Base-by-base conservation (phyloP, 2,113 vertebrate genomes). In the Camelus dromedarius region DNA sequence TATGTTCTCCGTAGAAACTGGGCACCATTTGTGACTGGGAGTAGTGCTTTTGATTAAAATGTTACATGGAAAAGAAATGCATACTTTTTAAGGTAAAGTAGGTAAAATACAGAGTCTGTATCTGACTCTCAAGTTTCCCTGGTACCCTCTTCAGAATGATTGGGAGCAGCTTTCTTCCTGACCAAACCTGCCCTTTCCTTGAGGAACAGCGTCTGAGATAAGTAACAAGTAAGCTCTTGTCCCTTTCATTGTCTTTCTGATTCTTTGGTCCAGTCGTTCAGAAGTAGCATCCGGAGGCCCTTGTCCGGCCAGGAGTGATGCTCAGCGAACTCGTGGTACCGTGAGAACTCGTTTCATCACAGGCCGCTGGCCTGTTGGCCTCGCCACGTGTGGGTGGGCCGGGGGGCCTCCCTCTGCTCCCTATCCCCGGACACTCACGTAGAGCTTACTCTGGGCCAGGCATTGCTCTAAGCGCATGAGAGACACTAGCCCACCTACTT, bases 231-330 rank as follows among this genome's bases (percentile, higher is more conserved):
- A 26, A 52, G 58, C 38, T 20, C 26, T 60, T 24, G 26, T 52
- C 38, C 48, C 52, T 32, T 16, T 50, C 67, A 6, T 5, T 38
- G 73, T 46, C 19, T 62, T 73, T 35, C 38, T 66, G 62, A 20
- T 60, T 79, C 56, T 52, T 14, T 14, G 10, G 6, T 30, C n/a
- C 5, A 4, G 15, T 62, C 46, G 7, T 66, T 64, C 30, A 46
- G 13, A 76, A n/a, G 1, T 13, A 8, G 30, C 1, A 0, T 0
- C 10, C 32, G 0, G 11, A 2, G 5, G 2, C 14, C 9, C 32
- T 60, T 2, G 6, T 2, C 0, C 8, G 6, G 46, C 91, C 48
- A 4, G 52, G 52, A 12, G 0, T 11, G 6, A 5, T 6, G 22
- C 82, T 38, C 3, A 8, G 85, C 50, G 28, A 12, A 52, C 32